phyloP scores from a whole-genome alignment of 2,113 vertebrate genomes.

The Platycercus adscitus region DNA sequence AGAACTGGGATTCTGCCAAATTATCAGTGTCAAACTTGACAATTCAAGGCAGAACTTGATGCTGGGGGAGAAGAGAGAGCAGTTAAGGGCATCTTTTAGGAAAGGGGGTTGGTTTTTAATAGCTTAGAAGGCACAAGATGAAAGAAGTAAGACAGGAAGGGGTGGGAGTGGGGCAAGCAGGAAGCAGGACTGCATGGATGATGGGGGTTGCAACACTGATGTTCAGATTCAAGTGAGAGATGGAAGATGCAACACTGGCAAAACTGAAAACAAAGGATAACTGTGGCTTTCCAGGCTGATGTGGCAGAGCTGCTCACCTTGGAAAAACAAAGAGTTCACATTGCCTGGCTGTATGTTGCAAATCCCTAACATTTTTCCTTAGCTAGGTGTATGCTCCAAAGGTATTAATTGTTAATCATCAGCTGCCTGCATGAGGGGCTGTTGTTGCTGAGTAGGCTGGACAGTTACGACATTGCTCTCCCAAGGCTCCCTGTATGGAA shows the following conservation, averaged over 20 bases:
- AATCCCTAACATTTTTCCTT: neutral
- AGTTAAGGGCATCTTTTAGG: neutral
- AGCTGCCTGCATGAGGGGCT: neutral
- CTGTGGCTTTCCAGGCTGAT: neutral
- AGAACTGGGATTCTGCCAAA: neutral
- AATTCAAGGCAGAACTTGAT: neutral
- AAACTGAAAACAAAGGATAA: neutral
- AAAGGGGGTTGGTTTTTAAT: neutral
- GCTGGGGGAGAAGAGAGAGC: neutral
- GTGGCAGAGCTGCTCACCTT: neutral
- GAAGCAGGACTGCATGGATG: neutral
- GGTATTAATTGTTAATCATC: neutral
- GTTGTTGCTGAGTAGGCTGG: neutral
- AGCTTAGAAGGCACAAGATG: neutral
- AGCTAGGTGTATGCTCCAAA: neutral
- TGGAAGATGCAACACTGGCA: neutral
- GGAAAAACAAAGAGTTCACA: neutral
- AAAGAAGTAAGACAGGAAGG: neutral
- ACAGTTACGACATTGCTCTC: neutral
- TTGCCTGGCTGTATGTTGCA: neutral
- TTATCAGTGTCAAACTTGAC: neutral
- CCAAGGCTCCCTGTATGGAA: constrained; percentile 21
- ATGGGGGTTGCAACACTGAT: neutral
- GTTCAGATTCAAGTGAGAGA: neutral
- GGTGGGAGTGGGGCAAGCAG: rapidly evolving